Evolutionary conservation across 2,113 vertebrate species (phyloP), one percentile per base, ranked within the genome.

Genomic region (Recurvirostra avosetta): DNA sequence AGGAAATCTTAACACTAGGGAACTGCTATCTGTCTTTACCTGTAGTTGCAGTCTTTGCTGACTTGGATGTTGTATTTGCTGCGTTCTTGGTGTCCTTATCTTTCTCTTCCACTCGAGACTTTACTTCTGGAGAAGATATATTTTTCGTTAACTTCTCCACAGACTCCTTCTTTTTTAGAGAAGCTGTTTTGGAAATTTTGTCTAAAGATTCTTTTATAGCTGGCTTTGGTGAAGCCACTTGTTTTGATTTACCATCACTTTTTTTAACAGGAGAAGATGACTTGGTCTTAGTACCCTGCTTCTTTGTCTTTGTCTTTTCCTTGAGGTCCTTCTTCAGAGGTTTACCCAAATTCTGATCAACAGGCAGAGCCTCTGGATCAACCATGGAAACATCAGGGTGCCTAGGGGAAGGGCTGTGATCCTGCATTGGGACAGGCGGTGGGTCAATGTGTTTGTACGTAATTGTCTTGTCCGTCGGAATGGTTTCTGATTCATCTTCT

Each of bases 401-500:
- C 55, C 99, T 98, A 53, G 99, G 98, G 25, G 99, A 98, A 70
- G 99, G 99, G 95, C 99, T 99, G 9, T 97, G 98, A 95, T 99
- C 99, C 93, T 98, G 99, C 94, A 99, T 95, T 0, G 98, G 97
- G 63, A 98, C 97, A 1, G 99, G 99, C 2, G 98, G 98, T 6
- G 99, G 99, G 67, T 99, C 99, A 34, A 98, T 98, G 78, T 99
- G 99, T 86, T 99, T 99, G 97, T 99, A 99, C 0, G 99, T 99
- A 95, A 99, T 98, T 2, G 99, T 99, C 97, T 99, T 99, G 97
- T 99, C 99, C 0, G 99, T 99, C 2, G 99, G 99, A 78, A 99
- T 98, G 73, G 99, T 99, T 97, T 99, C 99, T 0, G 99, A 99
- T 88, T 99, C 99, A 43, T 99, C 99, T 96, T 99, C 99, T 0